Conservation (phyloP, 1,140 invertebrate species). For the Gonatopus flavifemur region DNA sequence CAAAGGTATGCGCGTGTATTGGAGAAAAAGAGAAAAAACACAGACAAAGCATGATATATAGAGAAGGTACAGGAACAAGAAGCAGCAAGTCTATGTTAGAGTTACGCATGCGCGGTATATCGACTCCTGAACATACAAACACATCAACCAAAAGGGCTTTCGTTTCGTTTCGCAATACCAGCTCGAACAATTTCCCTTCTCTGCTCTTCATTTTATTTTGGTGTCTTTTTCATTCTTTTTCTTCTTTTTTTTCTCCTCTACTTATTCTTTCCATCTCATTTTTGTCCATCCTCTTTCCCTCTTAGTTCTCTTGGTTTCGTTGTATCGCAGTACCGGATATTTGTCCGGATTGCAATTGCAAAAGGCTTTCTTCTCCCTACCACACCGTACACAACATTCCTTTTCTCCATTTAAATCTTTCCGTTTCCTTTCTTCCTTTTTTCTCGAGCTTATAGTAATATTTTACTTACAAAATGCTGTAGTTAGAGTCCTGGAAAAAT, state of each 20-base stretch:
- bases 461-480: too few relatives aligned
- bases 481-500: too few relatives aligned
- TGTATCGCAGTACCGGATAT: constrained; percentile 22
- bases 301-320: constrained; percentile 11
- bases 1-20: constrained; percentile 26
- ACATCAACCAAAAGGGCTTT: too few relatives aligned
- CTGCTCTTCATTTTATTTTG: neutral
- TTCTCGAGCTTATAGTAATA: neutral
- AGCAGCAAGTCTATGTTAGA: constrained; percentile 24
- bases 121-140: constrained; percentile 34
- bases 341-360: constrained; percentile 39
- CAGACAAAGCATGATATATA: neutral
- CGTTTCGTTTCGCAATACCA: constrained; percentile 38
- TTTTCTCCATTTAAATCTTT: constrained; percentile 19
- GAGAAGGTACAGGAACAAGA: neutral
- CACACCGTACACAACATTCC: too few relatives aligned
- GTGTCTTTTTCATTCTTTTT: neutral
- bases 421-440: neutral
- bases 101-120: constrained; percentile 40
- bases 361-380: constrained; percentile 34
- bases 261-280: constrained; percentile 8
- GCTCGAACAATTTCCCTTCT: constrained; percentile 33
- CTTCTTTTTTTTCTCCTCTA: neutral
- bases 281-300: constrained; percentile 29
- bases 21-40: constrained; percentile 26